Evolutionary conservation across 2,888 invertebrate genomes (phyloP).

Genomic region (Petrolisthes cinctipes): DNA sequence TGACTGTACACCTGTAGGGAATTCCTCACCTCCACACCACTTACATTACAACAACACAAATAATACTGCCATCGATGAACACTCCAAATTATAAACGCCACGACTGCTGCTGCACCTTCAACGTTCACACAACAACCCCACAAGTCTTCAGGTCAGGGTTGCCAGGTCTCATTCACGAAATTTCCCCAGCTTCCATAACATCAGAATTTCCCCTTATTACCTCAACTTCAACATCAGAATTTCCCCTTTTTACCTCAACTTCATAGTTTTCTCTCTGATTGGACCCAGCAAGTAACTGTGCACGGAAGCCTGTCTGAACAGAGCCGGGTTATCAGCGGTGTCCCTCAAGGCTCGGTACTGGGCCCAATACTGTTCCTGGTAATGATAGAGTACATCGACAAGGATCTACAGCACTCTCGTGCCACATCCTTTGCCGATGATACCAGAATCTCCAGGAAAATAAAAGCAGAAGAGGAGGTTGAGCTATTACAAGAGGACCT

Average conservation of each 20-base stretch:
- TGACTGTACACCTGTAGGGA: neutral
- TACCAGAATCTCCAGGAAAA: too few relatives aligned
- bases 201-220: too few relatives aligned
- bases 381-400: neutral
- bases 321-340: neutral
- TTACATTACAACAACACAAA: conserved; percentile 60
- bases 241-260: too few relatives aligned
- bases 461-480: too few relatives aligned
- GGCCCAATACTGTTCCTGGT: neutral
- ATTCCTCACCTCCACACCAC: conserved; percentile 8
- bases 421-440: neutral
- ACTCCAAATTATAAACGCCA: conserved; percentile 49
- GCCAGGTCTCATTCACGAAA: too few relatives aligned
- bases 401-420: neutral
- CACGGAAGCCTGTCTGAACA: neutral
- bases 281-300: neutral
- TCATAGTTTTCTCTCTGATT: neutral
- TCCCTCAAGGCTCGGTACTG: conserved; percentile 1
- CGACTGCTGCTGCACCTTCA: conserved; percentile 21
- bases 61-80: conserved; percentile 60
- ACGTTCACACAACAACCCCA: conserved; percentile 41
- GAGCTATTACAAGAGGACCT: too few relatives aligned
- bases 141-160: too few relatives aligned
- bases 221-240: too few relatives aligned
- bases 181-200: too few relatives aligned